Conservation (phyloP, 2,113 vertebrate genomes). For the Orycteropus afer region DNA sequence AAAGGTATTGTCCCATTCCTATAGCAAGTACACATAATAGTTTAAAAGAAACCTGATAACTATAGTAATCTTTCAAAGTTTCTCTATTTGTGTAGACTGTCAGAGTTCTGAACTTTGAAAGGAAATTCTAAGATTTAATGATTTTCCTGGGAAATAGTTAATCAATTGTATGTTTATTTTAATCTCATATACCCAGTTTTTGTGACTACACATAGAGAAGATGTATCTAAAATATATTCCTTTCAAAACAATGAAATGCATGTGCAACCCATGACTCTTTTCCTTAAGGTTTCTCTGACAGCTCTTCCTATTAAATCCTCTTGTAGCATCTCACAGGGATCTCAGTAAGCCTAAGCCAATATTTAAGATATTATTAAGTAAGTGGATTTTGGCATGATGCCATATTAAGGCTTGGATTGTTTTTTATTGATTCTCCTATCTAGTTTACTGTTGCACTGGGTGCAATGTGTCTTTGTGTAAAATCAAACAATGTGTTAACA, state of each 20-base stretch:
- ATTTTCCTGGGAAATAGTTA: slow-evolving; percentile 24
- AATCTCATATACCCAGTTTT: background rate
- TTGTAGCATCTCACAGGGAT: background rate
- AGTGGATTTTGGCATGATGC: slow-evolving; percentile 33
- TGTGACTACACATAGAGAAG: background rate
- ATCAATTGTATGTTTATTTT: slow-evolving; percentile 1
- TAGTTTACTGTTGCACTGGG: slow-evolving; percentile 1
- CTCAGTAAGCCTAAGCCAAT: background rate
- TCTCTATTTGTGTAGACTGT: slow-evolving; percentile 65
- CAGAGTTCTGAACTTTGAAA: slow-evolving; percentile 33
- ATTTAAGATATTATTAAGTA: slow-evolving; percentile 51
- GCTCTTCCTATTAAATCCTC: background rate
- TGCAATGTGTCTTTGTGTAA: background rate
- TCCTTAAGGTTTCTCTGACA: background rate
- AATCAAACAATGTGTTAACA: slow-evolving; percentile 51
- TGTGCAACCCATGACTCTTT: background rate
- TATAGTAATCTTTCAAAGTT: slow-evolving; percentile 73
- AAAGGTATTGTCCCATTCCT: slow-evolving; percentile 67
- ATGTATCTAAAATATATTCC: background rate
- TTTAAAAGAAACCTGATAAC: slow-evolving; percentile 33
- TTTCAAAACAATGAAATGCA: slow-evolving; percentile 34
- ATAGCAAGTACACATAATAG: slow-evolving; percentile 63
- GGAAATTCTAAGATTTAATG: slow-evolving; percentile 42
- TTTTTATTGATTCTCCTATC: slow-evolving; percentile 36
- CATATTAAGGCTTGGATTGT: slow-evolving; percentile 17